Evolutionary conservation across 2,888 invertebrate genomes (phyloP).

Genomic region (Drosophila atripex): DNA sequence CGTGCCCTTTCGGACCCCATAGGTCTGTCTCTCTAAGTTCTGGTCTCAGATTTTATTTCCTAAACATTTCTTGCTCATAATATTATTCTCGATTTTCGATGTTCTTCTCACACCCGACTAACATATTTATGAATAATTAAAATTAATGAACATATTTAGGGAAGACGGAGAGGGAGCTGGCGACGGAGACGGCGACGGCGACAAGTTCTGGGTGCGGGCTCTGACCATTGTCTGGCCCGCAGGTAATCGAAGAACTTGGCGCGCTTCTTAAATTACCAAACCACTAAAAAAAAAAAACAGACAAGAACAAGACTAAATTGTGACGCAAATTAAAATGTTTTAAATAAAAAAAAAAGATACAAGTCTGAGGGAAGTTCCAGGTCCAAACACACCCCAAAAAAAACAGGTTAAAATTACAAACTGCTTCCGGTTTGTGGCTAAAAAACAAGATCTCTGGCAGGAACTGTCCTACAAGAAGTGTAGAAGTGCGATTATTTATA

Average conservation of each 20-base stretch:
- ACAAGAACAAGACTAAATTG: conserved; percentile 17
- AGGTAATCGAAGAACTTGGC: conserved; percentile 68
- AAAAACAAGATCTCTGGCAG: too few species aligned
- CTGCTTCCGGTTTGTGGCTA: background rate
- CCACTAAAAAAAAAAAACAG: conserved; percentile 6
- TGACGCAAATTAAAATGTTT: conserved; percentile 41
- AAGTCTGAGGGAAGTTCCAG: background rate
- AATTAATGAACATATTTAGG: conserved; percentile 72
- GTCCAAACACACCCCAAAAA: background rate
- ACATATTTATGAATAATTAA: conserved; percentile 69
- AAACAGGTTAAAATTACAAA: background rate
- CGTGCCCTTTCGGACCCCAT: too few species aligned
- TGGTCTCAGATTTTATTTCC: conserved; percentile 26
- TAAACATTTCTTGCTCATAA: conserved; percentile 20
- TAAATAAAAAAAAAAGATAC: background rate
- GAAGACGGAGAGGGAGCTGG: conserved; percentile 13
- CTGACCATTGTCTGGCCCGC: conserved; percentile 51
- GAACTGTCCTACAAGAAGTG: too few species aligned
- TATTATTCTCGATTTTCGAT: conserved; percentile 22
- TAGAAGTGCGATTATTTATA: background rate
- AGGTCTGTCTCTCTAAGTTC: conserved; percentile 1
- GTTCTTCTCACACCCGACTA: conserved; percentile 33
- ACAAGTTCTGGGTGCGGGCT: background rate
- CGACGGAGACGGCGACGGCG: background rate
- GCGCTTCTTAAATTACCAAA: conserved; percentile 65